Evolutionary conservation across 2,888 invertebrate genomes (phyloP), one percentile per base, ranked within the genome.

Genomic region (Pseudanteris insignis): DNA sequence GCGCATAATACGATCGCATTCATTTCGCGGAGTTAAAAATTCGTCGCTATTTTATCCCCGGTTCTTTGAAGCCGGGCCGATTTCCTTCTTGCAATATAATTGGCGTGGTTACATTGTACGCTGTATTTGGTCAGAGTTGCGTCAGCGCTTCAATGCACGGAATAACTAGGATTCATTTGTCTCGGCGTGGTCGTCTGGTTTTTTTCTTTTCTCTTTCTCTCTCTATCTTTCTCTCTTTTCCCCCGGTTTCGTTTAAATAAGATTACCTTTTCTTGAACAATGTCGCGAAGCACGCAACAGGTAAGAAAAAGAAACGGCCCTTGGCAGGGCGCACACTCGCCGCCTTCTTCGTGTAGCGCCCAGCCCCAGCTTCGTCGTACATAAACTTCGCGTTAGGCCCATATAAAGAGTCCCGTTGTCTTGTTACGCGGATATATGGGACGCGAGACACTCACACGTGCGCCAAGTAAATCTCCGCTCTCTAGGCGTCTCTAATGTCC

Each of bases 351-450:
- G 18, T 18, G 18, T 18, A 4, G 6, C 6, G 18, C 4, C 6
- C 18, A 18, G 18, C 6, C 18, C 6, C 18, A 4, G 18, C 47
- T 47, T 53, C 47, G 41, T 47, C 53, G 43, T 32, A 54, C 24
- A 60, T 48, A 60, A 54, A 60, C 58, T 63, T 53, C 48, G 41
- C 53, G 50, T 59, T 64, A 58, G 63, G 66, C 57, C 73, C 73
- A 72, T 73, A 71, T 70, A 75, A 75, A 75, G 73, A 70, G 69
- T 70, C 67, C 68, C 67, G 73, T 75, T 74, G 73, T 75, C 73
- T 75, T 71, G 73, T 75, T 75, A 74, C 71, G 71, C 68, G 70
- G 67, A 60, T 54, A 60, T 60, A 60, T 60, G 41, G 53, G 53
- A 47, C 50, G 44, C 53, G 25, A 37, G 47, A 47, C 24, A 58